Evolutionary conservation across 2,797 vertebrate genomes (phyloP), one percentile per base, ranked within the genome.

Genomic region (Neosilurus mollespiculum): DNA sequence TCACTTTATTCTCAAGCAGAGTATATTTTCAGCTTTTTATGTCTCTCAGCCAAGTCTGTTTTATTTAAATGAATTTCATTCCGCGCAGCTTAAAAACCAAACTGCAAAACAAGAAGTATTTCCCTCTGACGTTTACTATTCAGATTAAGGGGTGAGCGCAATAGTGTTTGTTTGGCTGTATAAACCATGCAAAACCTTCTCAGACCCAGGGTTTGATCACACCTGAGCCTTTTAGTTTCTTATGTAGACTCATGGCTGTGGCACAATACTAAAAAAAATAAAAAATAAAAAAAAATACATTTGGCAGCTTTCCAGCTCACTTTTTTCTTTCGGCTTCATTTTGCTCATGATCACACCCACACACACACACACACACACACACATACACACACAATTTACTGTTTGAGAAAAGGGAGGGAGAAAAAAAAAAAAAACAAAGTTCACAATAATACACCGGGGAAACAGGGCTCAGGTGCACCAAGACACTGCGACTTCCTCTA

Each of bases 401-500:
- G 65, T 67, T 67, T 3, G 9, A 37, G 66, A 69, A 20, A 18
- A 69, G 66, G 43, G 18, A 69, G 34, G 66, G 18, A 69, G 18
- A 69, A 69, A 37, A 9, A 37, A 69, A 69, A n/a, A n/a, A n/a
- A n/a, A n/a, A n/a, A n/a, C 34, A 43, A 34, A 69, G 66, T 43
- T 69, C 34, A 43, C 3, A 43, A 43, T 20, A 69, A 69, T 22
- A 22, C 18, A 69, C 18, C 43, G 18, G 30, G 66, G 43, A 43
- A 69, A 69, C 66, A 69, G 66, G 66, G 66, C 66, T 69, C 66
- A 69, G 34, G 66, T 43, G 66, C 37, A 69, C 66, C 66, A 43
- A 24, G n/a, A 62, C 5, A 62, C 61, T 20, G 24, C 24, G 30
- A 20, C 30, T 67, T 30, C 15, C 9, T 7, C 30, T 67, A 69